phyloP scores from a whole-genome alignment of 2,113 vertebrate species.

The Xenotilapia leptura region DNA sequence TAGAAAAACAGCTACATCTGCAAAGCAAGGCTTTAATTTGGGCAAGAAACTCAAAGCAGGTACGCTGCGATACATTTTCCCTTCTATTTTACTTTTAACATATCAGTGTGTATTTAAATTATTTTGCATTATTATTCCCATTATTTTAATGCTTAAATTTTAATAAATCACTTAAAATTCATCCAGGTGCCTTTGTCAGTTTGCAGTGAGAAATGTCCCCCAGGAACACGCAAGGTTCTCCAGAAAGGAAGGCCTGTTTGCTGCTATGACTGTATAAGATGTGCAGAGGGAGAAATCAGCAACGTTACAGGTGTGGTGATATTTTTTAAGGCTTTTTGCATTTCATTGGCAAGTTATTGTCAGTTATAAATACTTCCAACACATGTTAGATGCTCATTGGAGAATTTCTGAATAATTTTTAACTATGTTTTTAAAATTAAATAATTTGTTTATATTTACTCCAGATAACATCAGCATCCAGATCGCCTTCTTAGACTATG shows the following conservation, averaged over 20 bases:
- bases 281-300: neutral
- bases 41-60: conserved; percentile 46
- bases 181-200: neutral
- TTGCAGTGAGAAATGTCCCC: neutral
- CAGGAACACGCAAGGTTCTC: neutral
- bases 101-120: neutral
- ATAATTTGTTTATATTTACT: neutral
- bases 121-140: neutral
- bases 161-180: neutral
- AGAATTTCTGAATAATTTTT: neutral
- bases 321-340: neutral
- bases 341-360: neutral
- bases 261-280: neutral
- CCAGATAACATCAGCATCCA: neutral
- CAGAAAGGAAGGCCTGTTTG: neutral
- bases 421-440: neutral
- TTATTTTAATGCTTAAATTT: neutral
- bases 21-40: conserved; percentile 47
- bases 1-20: conserved; percentile 38
- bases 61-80: neutral
- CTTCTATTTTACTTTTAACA: neutral
- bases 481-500: neutral
- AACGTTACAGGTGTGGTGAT: neutral
- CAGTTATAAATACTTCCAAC: neutral
- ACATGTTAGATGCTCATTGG: neutral